These are phyloP conservation scores for Lasioglossum vierecki DNA, from an alignment of 2,888 invertebrate species.

Conservation along the genomic window DNA sequence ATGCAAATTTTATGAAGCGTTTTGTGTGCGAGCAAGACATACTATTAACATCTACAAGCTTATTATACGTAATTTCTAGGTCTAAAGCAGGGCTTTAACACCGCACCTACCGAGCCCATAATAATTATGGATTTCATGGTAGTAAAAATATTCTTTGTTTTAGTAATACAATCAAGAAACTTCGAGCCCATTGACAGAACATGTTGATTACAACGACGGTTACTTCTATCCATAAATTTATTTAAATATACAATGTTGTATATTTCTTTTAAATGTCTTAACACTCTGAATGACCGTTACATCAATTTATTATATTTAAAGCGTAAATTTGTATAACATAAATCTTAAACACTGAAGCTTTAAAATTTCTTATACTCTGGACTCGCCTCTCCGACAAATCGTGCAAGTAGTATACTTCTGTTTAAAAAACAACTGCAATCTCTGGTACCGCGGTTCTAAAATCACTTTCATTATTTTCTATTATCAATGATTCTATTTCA, in stretches of 20 bases:
- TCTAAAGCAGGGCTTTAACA: neutral
- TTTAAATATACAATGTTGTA: too few species aligned
- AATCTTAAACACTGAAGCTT: neutral
- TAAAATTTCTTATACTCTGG: neutral
- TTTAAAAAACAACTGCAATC: neutral
- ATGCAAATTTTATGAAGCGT: neutral
- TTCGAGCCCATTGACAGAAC: neutral
- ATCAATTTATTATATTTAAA: too few species aligned
- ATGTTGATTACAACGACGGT: neutral
- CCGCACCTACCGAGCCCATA: too few species aligned
- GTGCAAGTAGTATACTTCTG: neutral
- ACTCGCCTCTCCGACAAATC: neutral
- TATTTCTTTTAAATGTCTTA: neutral
- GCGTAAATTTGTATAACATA: neutral
- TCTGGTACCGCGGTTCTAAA: neutral
- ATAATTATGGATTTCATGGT: too few species aligned
- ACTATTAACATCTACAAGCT: neutral
- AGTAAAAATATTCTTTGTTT: too few species aligned
- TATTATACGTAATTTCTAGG: neutral
- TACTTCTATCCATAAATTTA: too few species aligned
- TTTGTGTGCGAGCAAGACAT: neutral
- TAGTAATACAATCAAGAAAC: neutral
- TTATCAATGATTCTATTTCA: conserved; percentile 12
- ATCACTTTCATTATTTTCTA: neutral
- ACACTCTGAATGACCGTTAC: neutral